These are phyloP conservation scores for Ctenopoma kingsleyae DNA, from an alignment of 2,797 vertebrate species.

Conservation along the genomic window DNA sequence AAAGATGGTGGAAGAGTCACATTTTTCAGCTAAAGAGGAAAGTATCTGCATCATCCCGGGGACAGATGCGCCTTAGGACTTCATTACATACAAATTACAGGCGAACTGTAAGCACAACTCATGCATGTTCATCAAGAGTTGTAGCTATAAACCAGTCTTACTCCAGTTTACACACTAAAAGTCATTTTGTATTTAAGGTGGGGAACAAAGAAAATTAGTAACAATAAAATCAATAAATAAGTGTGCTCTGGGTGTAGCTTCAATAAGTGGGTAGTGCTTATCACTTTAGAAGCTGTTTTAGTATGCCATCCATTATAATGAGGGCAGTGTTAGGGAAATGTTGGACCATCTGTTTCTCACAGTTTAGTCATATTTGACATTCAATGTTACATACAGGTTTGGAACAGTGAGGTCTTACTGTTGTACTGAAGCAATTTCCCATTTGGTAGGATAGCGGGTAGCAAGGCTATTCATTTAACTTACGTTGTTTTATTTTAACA, in stretches of 20 bases:
- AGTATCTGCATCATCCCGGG: background rate
- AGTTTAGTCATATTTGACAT: background rate
- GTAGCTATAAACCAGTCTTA: background rate
- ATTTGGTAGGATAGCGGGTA: background rate
- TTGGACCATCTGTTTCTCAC: background rate
- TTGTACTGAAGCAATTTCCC: background rate
- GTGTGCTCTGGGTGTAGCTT: background rate
- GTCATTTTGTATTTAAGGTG: background rate
- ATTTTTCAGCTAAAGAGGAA: slow-evolving; percentile 6
- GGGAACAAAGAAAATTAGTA: background rate
- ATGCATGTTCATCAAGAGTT: background rate
- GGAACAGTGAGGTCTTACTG: background rate
- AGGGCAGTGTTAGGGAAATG: too few species aligned
- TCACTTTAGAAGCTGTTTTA: slow-evolving; percentile 3
- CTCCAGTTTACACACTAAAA: background rate
- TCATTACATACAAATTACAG: background rate
- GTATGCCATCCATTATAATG: slow-evolving; percentile 8
- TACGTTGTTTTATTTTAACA: background rate
- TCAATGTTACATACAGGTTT: background rate
- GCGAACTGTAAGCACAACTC: background rate
- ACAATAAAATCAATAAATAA: background rate
- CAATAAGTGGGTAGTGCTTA: background rate
- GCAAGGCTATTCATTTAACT: background rate
- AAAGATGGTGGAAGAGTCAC: background rate
- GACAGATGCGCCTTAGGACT: background rate